phyloP scores from a whole-genome alignment of 2,888 invertebrate genomes.

The Yponomeuta evonymella region DNA sequence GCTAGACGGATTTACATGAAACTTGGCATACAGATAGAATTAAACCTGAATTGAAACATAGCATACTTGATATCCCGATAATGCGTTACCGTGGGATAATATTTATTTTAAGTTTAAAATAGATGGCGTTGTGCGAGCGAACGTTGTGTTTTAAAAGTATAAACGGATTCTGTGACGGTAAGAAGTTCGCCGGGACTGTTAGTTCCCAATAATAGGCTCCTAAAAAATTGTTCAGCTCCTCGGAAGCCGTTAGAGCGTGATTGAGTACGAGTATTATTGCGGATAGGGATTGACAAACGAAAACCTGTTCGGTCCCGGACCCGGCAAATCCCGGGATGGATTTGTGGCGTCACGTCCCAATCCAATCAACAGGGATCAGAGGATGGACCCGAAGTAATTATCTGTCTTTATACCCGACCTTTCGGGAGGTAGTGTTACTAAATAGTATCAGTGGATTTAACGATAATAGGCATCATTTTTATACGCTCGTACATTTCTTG shows the following conservation, averaged over 20 bases:
- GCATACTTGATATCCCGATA: too few species aligned
- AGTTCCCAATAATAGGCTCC: neutral
- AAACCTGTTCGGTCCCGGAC: constrained; percentile 4
- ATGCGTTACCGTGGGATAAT: too few species aligned
- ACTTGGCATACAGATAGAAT: too few species aligned
- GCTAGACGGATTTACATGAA: too few species aligned
- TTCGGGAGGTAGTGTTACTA: neutral
- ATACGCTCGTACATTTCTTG: neutral
- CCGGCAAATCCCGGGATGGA: constrained; percentile 6
- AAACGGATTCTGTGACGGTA: too few species aligned
- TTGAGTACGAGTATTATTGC: neutral
- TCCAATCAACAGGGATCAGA: constrained; percentile 9
- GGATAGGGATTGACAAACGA: constrained; percentile 5
- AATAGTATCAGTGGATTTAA: neutral
- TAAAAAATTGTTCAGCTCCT: neutral
- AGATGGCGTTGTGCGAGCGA: too few species aligned
- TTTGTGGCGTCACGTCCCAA: constrained; percentile 9
- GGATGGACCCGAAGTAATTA: constrained; percentile 6
- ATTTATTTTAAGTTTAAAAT: too few species aligned
- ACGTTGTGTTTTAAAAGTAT: too few species aligned
- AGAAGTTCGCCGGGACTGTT: too few species aligned
- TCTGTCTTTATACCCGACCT: constrained; percentile 2
- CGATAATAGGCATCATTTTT: neutral
- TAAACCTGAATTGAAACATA: too few species aligned
- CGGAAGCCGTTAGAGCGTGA: constrained; percentile 1